Percentiles rank a stretch among this genome's conserved stretches.
Conservation (phyloP, 2,888 invertebrate genomes). For the Yponomeuta evonymella region DNA sequence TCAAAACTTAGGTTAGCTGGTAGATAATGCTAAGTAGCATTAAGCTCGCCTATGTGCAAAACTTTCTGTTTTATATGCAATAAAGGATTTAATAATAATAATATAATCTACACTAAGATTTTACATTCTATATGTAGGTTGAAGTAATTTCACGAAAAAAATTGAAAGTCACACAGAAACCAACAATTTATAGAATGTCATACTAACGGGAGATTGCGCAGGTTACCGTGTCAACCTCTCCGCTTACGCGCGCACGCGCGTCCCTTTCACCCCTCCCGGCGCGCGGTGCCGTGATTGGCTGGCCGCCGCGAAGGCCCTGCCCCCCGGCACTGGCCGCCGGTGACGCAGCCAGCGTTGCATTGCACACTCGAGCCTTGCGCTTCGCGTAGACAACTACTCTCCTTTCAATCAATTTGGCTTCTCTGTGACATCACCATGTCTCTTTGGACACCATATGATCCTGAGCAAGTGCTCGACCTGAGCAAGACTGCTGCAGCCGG, state of each 20-base stretch:
- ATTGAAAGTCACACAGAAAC: no score
- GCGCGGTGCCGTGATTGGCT: not conserved
- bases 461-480: slow-evolving; percentile 16
- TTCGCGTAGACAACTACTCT: not conserved
- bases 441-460: slow-evolving; percentile 17
- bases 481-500: slow-evolving; percentile 4
- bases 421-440: slow-evolving; percentile 9
- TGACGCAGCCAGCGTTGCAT: not conserved
- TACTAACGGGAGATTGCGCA: not conserved
- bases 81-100: no score
- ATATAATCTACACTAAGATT: no score
- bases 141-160: no score
- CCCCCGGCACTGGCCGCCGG: not conserved
- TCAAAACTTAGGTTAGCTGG: no score
- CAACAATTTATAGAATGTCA: no score
- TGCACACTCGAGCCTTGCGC: not conserved
- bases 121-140: no score
- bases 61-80: no score
- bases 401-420: not conserved
- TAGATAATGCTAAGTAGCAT: no score
- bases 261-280: not conserved
- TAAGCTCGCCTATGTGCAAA: no score
- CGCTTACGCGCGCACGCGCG: not conserved
- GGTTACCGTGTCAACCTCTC: slow-evolving; percentile 3
- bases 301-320: not conserved